Evolutionary conservation across 2,888 invertebrate genomes (phyloP), one percentile per base, ranked within the genome.

Genomic region (Oscheius onirici): DNA sequence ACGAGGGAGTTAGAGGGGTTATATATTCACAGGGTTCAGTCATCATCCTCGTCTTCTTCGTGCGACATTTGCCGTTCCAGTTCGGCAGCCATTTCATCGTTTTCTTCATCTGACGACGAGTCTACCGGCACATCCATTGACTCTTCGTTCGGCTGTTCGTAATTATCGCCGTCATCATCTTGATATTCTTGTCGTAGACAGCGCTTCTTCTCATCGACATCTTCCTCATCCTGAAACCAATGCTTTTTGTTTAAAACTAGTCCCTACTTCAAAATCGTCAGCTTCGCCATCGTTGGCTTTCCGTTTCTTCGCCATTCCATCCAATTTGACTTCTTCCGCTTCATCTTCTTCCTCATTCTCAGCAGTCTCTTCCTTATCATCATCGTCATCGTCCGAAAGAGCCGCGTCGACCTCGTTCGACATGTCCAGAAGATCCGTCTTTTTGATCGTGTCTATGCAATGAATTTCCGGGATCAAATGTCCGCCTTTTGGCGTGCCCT

Each of bases 401-500:
- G 80, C 78, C 52, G 77, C 83, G 46, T 80, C 79, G 20, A 82
- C 77, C 75, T 83, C 83, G 63, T 77, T 57, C n/a, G 73, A 76
- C 84, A 85, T 85, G 46, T 78, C 74, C 40, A 66, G 55, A 28
- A 80, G 40, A 1, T 71, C 74, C 10, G 75, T 72, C 46, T 78
- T 78, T 10, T 75, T 74, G 51, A 82, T 77, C 0, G 75, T 74
- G 55, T 73, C 73, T 40, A 79, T 74, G 54, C 76, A 74, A 2
- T 74, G 75, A 46, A 80, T 44, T 43, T 78, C 78, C 20, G 73
- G 71, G 34, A 75, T 67, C 17, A 73, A 58, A 17, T 74, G 71
- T 15, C 73, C 71, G 34, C 72, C 72, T n/a, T 71, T 58, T 22
- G 74, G 74, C 13, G 54, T 69, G 26, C 73, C 72, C 13, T 51